Evolutionary conservation across 2,888 invertebrate genomes (phyloP), one percentile per base, ranked within the genome.

Genomic region (Xestoiulus laeticollis): DNA sequence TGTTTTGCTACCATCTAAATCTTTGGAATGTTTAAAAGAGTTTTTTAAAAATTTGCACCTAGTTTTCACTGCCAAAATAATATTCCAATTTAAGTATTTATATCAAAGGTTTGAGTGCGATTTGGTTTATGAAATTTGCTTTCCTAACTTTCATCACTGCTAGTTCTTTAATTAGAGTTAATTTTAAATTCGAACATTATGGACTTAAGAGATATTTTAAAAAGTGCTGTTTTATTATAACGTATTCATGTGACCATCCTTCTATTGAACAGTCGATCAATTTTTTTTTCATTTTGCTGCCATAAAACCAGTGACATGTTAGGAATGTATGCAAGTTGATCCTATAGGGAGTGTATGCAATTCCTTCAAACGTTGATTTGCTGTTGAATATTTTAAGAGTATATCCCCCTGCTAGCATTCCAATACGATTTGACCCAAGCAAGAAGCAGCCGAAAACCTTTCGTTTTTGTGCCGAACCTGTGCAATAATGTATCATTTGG

Each of bases 351-450:
- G 78, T 68, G 68, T 26, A n/a, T 59, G 53, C n/a, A 59, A n/a
- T 59, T 26, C 68, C 3, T 30, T 78, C 78, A 16, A 30, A 48
- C 78, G 0, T 8, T 78, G 30, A 78, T 14, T 68, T 30, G 26
- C 30, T 30, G 30, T 78, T 78, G 78, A 78, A 48, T 48, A 48
- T 48, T 48, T 48, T 19, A 26, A 30, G 12, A 30, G 30, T 14
- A 30, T 30, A 78, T 30, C 26, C 78, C 78, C 78, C 78, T 30
- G 78, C 78, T 78, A 78, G 30, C 78, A 30, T 78, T 78, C 78
- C 78, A 78, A 78, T 78, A 78, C 78, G 78, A 78, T 78, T 78
- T 78, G 78, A 78, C 78, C 78, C 78, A 78, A 78, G 30, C 78
- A 78, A 78, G 78, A 78, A 78, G 78, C 78, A 78, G 78, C 78